phyloP scores from a whole-genome alignment of 2,797 vertebrate species.

The Phalanger gymnotis region DNA sequence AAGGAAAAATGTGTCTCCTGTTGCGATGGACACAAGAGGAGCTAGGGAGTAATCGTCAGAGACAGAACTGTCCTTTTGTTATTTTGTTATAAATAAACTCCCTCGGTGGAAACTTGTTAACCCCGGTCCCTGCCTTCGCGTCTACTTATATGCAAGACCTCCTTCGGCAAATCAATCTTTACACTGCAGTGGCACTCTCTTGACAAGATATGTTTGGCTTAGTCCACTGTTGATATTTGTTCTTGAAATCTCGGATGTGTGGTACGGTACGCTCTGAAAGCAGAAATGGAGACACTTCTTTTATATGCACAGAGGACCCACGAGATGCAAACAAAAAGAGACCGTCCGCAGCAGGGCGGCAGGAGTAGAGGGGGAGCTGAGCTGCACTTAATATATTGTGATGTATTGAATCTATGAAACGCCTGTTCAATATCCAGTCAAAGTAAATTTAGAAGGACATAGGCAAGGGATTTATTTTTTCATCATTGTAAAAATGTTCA shows the following conservation, averaged over 20 bases:
- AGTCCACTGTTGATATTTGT: slow-evolving; percentile 77
- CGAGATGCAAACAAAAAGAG: slow-evolving; percentile 71
- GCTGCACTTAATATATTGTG: slow-evolving; percentile 62
- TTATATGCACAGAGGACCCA: slow-evolving; percentile 58
- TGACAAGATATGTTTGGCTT: slow-evolving; percentile 81
- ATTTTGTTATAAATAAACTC: slow-evolving; percentile 76
- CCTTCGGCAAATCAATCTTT: slow-evolving; percentile 79
- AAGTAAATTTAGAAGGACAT: slow-evolving; percentile 68
- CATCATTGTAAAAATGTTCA: slow-evolving; percentile 69
- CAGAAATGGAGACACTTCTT: slow-evolving; percentile 59
- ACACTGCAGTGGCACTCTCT: slow-evolving; percentile 72
- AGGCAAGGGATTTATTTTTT: slow-evolving; percentile 60
- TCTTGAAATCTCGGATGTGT: slow-evolving; percentile 76
- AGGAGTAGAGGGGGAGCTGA: slow-evolving; percentile 23
- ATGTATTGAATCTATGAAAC: slow-evolving; percentile 38
- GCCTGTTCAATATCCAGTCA: slow-evolving; percentile 61
- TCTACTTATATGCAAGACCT: slow-evolving; percentile 80
- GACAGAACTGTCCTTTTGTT: slow-evolving; percentile 71
- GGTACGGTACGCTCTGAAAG: slow-evolving; percentile 70
- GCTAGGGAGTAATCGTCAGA: slow-evolving; percentile 61
- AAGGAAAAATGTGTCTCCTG: slow-evolving; percentile 40
- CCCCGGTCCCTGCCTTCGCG: slow-evolving; percentile 62
- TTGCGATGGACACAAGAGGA: not conserved
- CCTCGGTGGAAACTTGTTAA: slow-evolving; percentile 72
- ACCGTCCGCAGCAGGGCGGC: slow-evolving; percentile 56